Conservation (phyloP, 2,888 invertebrate species). For the Hemithea aestivaria region DNA sequence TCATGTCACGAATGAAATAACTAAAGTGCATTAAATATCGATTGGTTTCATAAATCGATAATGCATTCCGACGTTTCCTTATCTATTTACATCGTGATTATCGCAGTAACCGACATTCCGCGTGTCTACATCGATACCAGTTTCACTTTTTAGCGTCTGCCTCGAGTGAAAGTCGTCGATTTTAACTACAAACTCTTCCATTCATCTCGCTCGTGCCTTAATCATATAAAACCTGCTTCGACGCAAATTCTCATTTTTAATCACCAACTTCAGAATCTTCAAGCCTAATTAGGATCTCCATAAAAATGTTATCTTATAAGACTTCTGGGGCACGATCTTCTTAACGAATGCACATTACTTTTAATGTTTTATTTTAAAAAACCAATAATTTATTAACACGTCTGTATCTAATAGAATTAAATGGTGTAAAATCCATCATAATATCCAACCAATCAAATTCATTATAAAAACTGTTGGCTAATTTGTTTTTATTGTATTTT, state of each 20-base stretch:
- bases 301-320: constrained; percentile 12
- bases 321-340: constrained; percentile 3
- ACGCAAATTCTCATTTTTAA: constrained; percentile 16
- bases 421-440: constrained; percentile 4
- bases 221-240: constrained; percentile 30
- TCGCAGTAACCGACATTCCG: constrained; percentile 51
- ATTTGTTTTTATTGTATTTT: constrained; percentile 18
- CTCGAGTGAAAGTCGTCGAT: constrained; percentile 67
- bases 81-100: constrained; percentile 41
- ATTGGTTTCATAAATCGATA: constrained; percentile 11
- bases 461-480: constrained; percentile 16
- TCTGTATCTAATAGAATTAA: constrained; percentile 7
- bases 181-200: constrained; percentile 64
- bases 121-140: constrained; percentile 51
- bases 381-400: not conserved
- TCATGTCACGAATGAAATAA: too few relatives aligned
- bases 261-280: constrained; percentile 11
- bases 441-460: constrained; percentile 9
- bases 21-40: too few relatives aligned
- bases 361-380: constrained; percentile 2
- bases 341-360: constrained; percentile 8
- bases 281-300: constrained; percentile 21
- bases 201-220: constrained; percentile 48
- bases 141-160: constrained; percentile 75
- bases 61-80: constrained; percentile 25